Conservation (phyloP, 2,113 vertebrate species). For the Sylvilagus bachmani region DNA sequence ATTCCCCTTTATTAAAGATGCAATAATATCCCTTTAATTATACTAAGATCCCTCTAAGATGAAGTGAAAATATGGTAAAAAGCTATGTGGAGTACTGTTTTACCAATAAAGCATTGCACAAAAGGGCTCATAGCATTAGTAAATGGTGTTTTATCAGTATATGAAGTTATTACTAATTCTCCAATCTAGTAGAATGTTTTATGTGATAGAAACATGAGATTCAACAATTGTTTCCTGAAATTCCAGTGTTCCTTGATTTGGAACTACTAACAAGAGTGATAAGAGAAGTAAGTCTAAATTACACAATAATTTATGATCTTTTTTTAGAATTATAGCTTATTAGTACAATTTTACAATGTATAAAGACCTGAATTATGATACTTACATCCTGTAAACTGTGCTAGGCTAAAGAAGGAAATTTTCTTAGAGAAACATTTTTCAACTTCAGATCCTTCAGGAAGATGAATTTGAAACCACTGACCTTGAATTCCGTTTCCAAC, state of each 20-base stretch:
- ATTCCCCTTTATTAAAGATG: slow-evolving; percentile 61
- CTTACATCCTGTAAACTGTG: neutral
- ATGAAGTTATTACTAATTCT: slow-evolving; percentile 47
- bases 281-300: slow-evolving; percentile 8
- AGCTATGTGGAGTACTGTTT: slow-evolving; percentile 1
- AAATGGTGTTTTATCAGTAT: slow-evolving; percentile 8
- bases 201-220: neutral
- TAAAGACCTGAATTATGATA: neutral
- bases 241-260: slow-evolving; percentile 35
- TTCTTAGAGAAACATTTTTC: neutral
- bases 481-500: neutral
- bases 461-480: slow-evolving; percentile 6
- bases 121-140: slow-evolving; percentile 32
- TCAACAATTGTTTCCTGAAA: slow-evolving; percentile 45
- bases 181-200: slow-evolving; percentile 39
- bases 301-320: neutral
- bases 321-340: slow-evolving; percentile 14
- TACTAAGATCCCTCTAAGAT: slow-evolving; percentile 21
- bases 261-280: neutral
- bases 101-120: neutral
- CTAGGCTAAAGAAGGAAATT: neutral
- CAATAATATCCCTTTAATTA: slow-evolving; percentile 65
- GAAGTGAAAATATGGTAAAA: slow-evolving; percentile 45
- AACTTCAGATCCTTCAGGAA: neutral
- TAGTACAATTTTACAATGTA: neutral